Evolutionary conservation across 2,888 invertebrate genomes (phyloP), one percentile per base, ranked within the genome.

Genomic region (Eulithis prunata): DNA sequence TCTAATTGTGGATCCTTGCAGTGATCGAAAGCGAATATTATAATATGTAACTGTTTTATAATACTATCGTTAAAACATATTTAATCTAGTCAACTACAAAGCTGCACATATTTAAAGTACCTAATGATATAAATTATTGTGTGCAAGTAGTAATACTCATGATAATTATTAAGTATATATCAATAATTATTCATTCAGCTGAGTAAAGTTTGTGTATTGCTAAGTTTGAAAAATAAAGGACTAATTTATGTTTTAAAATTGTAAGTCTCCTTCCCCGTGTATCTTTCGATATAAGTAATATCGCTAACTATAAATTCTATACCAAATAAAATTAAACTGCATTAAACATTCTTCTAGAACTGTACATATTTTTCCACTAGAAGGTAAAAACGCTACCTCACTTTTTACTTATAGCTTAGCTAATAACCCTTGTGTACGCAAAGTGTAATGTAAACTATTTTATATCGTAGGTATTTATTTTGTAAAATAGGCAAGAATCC

Each of bases 351-450:
- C 79, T 82, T 81, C 82, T 87, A 87, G 82, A 85, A 83, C 78
- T 92, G 91, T 93, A 93, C 79, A 93, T 91, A 93, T 86, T 89
- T 85, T 89, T 88, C 87, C 89, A 89, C 84, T 90, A 90, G 89
- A 88, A 86, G 89, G 87, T 91, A 91, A 93, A 89, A 89, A 90
- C 84, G 92, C 92, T 93, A 93, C 92, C 92, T 93, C 92, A 93
- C 91, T 89, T 90, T 85, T 89, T 89, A 88, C 87, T 86, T 86
- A 85, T 88, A 91, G 91, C 91, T 92, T 91, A 91, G 89, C 89
- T 85, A 82, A 81, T 86, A 66, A 83, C 77, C 78, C 81, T 75
- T 81, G 77, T 81, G 71, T 77, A 77, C 64, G 70, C 71, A 67
- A 62, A 70, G 60, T 74, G 64, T 64, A 66, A 67, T 61, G 57